Evolutionary conservation across 2,888 invertebrate genomes (phyloP), one percentile per base, ranked within the genome.

Genomic region (Mycalesis mineus): DNA sequence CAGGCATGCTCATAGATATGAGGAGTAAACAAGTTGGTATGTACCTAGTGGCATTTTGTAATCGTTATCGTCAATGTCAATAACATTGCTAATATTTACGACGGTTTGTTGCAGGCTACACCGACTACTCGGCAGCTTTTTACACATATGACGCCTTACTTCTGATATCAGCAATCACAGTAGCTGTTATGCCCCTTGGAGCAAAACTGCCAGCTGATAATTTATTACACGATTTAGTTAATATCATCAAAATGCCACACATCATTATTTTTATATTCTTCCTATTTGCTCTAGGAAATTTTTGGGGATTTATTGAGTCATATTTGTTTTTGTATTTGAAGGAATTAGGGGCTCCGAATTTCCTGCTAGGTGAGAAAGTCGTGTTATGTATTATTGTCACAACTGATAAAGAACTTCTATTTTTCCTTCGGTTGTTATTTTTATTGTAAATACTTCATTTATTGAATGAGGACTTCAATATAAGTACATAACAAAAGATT

Each of bases 231-330:
- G 95, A 96, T 81, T 86, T 96, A 68, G 88, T 93, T 61, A 93
- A 93, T 72, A 92, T 96, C 51, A 90, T 96, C 61, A 93, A 93
- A 79, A 93, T 95, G 91, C 94, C 95, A 0, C 94, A 95, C 69
- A 94, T 97, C 44, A 92, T 95, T 36, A 90, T 94, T 42, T 96
- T 97, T 73, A 94, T 97, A 72, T 87, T 95, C 69, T 95, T 96
- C 78, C 88, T 97, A 42, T 95, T 96, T 73, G 91, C 94, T 29
- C 90, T 97, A 68, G 97, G 97, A 59, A 95, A 95, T 72, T 93
- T 96, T 77, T 96, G 95, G 94, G 97, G 97, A 31, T 96, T 96
- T 80, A 95, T 97, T 56, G 97, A 97, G 80, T 95, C 95, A 52
- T 97, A 95, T 77, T 86, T 97, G 33, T 97, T 96, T 79, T 91